These are phyloP conservation scores for Eugnorisma glareosa DNA, from an alignment of 2,888 invertebrate species.

Conservation along the genomic window DNA sequence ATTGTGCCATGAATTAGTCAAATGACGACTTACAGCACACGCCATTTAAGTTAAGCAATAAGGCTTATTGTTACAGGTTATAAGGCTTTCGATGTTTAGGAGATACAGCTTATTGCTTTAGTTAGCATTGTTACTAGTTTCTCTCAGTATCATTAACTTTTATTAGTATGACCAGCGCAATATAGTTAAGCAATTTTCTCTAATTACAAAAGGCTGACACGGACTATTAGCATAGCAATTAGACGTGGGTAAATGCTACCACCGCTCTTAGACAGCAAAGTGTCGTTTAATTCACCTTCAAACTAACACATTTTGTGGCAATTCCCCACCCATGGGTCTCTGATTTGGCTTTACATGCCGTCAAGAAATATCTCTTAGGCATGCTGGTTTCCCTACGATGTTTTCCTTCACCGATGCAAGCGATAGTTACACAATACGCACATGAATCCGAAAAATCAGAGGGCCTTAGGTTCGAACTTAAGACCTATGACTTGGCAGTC, in stretches of 20 bases:
- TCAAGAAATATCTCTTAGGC: too few relatives aligned
- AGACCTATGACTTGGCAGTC: too few relatives aligned
- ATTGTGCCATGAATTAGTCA: background rate
- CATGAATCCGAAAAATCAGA: too few relatives aligned
- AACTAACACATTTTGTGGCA: background rate
- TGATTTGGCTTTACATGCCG: too few relatives aligned
- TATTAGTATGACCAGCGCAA: background rate
- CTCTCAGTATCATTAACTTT: conserved; percentile 23
- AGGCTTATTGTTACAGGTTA: background rate
- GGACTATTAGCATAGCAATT: background rate
- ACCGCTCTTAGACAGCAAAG: background rate
- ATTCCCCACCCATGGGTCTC: too few relatives aligned
- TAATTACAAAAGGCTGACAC: background rate
- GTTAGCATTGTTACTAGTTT: conserved; percentile 27
- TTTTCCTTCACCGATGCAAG: too few relatives aligned
- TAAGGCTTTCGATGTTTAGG: background rate
- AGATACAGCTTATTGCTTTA: conserved; percentile 16
- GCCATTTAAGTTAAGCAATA: background rate
- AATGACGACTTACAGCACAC: background rate
- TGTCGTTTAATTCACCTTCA: background rate
- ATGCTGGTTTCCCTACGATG: too few relatives aligned
- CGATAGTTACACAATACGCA: too few relatives aligned
- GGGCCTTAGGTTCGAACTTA: too few relatives aligned
- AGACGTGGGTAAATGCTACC: background rate
- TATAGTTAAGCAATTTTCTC: background rate